phyloP scores from a whole-genome alignment of 2,888 invertebrate genomes.

The Drosophila parthenogenetica region DNA sequence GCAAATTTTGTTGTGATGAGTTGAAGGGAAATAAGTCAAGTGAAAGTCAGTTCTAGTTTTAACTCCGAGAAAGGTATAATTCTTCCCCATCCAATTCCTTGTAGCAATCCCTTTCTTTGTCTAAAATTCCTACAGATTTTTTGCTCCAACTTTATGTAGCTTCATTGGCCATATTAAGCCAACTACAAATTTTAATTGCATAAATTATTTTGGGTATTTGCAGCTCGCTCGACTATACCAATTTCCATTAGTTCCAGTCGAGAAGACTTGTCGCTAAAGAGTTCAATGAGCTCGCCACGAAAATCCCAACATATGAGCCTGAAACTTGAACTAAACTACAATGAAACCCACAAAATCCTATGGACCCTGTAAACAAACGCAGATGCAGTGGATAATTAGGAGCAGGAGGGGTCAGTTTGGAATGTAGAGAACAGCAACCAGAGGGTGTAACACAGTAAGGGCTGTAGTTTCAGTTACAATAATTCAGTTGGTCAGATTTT shows the following conservation, averaged over 20 bases:
- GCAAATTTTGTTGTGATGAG: conserved; percentile 11
- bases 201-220: conserved; percentile 24
- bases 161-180: too few relatives aligned
- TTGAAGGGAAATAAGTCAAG: conserved; percentile 9
- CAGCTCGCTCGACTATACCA: conserved; percentile 43
- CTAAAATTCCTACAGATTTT: too few relatives aligned
- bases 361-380: conserved; percentile 20
- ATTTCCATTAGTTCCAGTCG: conserved; percentile 72
- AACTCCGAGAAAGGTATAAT: too few relatives aligned
- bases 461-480: conserved; percentile 7
- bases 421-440: too few relatives aligned
- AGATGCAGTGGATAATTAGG: conserved; percentile 54
- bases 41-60: too few relatives aligned
- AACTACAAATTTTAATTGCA: conserved; percentile 8
- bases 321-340: conserved; percentile 20
- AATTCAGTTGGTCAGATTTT: conserved; percentile 36
- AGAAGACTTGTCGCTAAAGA: conserved; percentile 52
- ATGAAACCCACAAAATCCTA: conserved; percentile 1
- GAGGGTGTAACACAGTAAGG: neutral
- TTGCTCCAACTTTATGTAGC: too few relatives aligned
- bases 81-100: too few relatives aligned
- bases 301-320: conserved; percentile 39
- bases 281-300: conserved; percentile 54
- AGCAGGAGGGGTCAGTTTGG: conserved; percentile 1
- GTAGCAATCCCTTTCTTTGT: too few relatives aligned